A percentile compares a stretch with the other conserved stretches of the same genome.
Conservation (phyloP, 2,113 vertebrate species). For the Ginglymostoma cirratum region DNA sequence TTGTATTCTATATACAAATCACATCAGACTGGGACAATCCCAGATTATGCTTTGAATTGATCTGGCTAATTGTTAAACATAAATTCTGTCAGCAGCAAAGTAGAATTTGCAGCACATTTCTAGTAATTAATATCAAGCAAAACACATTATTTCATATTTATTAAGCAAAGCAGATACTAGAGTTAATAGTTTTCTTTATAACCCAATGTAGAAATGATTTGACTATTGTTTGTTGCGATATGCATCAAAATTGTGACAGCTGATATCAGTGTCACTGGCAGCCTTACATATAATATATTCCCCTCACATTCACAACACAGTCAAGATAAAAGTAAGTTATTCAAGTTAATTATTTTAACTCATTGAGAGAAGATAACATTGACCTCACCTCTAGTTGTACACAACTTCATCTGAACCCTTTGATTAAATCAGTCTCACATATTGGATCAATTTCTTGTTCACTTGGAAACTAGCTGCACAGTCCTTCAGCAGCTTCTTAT, state of each 20-base stretch:
- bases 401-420: neutral
- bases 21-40: neutral
- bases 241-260: neutral
- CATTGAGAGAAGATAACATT: neutral
- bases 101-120: neutral
- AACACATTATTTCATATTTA: neutral
- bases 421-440: neutral
- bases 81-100: neutral
- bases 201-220: neutral
- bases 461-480: slow-evolving; percentile 66
- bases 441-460: slow-evolving; percentile 31
- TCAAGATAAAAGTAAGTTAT: neutral
- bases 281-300: neutral
- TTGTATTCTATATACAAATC: too few species aligned
- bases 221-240: neutral
- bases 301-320: neutral
- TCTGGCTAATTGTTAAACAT: neutral
- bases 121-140: neutral
- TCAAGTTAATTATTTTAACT: neutral
- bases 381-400: neutral
- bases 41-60: neutral
- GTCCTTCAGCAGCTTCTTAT: slow-evolving; percentile 49
- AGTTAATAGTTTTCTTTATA: neutral
- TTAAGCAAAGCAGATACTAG: neutral
- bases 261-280: neutral